Base-by-base conservation (phyloP, 2,888 invertebrate genomes). In the Lasioglossum villosulum region DNA sequence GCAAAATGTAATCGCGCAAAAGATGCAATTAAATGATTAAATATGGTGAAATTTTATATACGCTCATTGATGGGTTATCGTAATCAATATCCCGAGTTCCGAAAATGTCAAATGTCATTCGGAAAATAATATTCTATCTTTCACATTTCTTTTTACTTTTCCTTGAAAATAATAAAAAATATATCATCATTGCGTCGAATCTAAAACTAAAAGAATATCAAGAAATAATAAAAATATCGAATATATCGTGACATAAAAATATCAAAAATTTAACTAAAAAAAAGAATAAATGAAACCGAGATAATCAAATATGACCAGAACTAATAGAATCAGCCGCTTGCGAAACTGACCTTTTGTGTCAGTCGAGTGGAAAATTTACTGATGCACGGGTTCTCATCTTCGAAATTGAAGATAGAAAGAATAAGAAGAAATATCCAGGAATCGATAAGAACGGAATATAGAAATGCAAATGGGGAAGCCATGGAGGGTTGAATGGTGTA, bases 391-490 rank as follows among this genome's bases (percentile, higher is more conserved):
- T 68, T 81, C 78, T 76, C 84, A 81, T 84, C 77, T 75, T 75
- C 48, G n/a, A 82, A 82, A 84, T 81, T 82, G 78, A 16, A 81
- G 84, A 77, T 73, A 74, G 63, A 71, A 59, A 56, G 70, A 30
- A 68, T 45, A 76, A 63, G 70, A 48, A 63, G 59, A 27, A 59
- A 63, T 48, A 63, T 72, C 56, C 59, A 2, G 27, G 77, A 63
- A 78, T 72, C 73, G 80, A 75, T 84, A 74, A 45, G 52, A 16
- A 70, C 23, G 48, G 70, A 68, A 77, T 66, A 81, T 77, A 68
- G 81, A 68, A 76, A 81, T 77, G 68, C 30, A 52, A 75, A 81
- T 68, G 59, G 74, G 19, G 59, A 68, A 48, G 74, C 39, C 66
- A 68, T 70, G 70, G 42, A 70, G 19, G 39, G 73, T 23, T 39